phyloP scores from a whole-genome alignment of 2,797 vertebrate species.

The Hemibagrus guttatus region DNA sequence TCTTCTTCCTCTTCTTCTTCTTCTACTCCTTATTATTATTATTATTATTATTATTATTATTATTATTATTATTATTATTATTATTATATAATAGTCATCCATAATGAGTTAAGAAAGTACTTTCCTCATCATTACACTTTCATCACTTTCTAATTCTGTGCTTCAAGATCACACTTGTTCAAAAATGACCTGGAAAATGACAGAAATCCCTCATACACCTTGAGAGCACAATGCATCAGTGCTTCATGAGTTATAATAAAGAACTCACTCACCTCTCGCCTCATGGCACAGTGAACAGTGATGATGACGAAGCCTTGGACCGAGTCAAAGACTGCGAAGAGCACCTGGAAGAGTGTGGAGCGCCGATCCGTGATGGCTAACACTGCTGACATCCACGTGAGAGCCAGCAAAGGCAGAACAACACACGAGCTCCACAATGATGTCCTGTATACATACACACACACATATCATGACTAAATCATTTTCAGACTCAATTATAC shows the following conservation, averaged over 20 bases:
- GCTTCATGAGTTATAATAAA: background rate
- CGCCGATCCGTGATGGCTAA: conserved; percentile 97
- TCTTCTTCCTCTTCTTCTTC: no score
- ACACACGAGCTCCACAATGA: conserved; percentile 99
- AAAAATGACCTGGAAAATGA: background rate
- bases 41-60: background rate
- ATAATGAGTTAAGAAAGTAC: background rate
- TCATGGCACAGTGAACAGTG: conserved; percentile 94
- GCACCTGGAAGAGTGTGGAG: conserved; percentile 95
- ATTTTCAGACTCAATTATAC: background rate
- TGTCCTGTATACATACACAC: conserved; percentile 79
- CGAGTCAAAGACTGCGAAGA: conserved; percentile 98
- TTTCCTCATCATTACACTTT: background rate
- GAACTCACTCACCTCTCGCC: conserved; percentile 85
- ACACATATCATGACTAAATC: conserved; percentile 9
- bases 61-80: background rate
- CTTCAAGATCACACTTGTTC: background rate
- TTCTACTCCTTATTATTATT: no score
- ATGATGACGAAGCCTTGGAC: conserved; percentile 98
- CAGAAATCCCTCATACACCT: background rate
- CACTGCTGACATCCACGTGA: conserved; percentile 99
- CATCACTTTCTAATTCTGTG: background rate
- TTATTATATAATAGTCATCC: background rate
- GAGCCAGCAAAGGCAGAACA: conserved; percentile 93
- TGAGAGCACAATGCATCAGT: background rate